These are phyloP conservation scores for Mallotus villosus DNA, from an alignment of 2,797 vertebrate species.

Conservation along the genomic window DNA sequence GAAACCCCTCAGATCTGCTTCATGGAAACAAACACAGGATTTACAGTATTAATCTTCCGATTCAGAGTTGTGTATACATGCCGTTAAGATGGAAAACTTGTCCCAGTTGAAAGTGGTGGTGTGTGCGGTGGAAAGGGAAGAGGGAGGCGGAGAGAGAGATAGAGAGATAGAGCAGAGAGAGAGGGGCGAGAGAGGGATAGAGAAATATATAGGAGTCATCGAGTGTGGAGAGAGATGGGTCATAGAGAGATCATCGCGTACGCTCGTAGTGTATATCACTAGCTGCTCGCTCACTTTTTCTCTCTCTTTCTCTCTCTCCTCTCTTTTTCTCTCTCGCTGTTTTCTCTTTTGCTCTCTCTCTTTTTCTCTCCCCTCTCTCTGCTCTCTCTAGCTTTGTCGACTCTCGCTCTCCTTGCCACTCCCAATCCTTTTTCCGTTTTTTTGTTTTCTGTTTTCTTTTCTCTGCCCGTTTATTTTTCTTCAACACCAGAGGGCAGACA, in stretches of 20 bases:
- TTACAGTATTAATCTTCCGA: neutral
- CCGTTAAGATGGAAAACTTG: neutral
- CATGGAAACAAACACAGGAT: neutral
- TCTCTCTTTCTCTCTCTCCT: too few species aligned
- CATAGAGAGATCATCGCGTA: too few species aligned
- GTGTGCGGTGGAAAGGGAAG: too few species aligned
- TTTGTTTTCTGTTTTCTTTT: constrained; percentile 46
- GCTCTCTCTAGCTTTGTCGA: too few species aligned
- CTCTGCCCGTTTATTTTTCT: constrained; percentile 60
- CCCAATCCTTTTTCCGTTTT: constrained; percentile 33
- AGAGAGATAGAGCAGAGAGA: neutral
- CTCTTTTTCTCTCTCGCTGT: too few species aligned
- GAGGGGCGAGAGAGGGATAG: neutral
- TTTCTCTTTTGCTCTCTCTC: too few species aligned
- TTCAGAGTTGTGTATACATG: neutral
- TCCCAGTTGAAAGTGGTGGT: neutral
- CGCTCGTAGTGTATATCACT: too few species aligned
- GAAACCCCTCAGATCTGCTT: neutral
- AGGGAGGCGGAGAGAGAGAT: neutral
- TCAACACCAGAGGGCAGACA: constrained; percentile 51
- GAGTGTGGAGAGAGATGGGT: too few species aligned
- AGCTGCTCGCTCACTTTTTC: too few species aligned
- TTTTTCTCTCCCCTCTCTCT: too few species aligned
- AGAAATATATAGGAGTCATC: too few species aligned
- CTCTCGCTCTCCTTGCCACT: constrained; percentile 4